phyloP scores from a whole-genome alignment of 2,113 vertebrate species.

The Regulus satrapa region DNA sequence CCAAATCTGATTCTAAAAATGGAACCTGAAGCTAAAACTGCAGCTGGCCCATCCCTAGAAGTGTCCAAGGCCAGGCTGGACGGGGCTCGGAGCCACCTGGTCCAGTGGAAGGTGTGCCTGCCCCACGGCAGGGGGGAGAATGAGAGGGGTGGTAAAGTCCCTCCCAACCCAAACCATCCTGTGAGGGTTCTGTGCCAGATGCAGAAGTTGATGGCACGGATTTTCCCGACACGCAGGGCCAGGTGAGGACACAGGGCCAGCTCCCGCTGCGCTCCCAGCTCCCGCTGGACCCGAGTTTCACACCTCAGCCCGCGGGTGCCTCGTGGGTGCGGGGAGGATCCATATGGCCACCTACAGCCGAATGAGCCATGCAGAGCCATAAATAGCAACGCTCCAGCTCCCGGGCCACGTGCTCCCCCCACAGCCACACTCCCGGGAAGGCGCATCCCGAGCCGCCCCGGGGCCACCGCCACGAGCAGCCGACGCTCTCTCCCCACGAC shows the following conservation, averaged over 20 bases:
- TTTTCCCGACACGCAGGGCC: not conserved
- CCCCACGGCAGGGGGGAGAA: not conserved
- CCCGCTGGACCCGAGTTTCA: not conserved
- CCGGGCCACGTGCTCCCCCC: not conserved
- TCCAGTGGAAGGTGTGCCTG: not conserved
- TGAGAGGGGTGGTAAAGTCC: not conserved
- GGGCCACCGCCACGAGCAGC: not conserved
- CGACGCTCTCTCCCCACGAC: not conserved
- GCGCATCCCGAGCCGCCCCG: not conserved
- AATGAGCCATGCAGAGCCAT: not conserved
- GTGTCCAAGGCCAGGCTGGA: not conserved
- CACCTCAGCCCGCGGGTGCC: not conserved
- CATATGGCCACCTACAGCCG: not conserved
- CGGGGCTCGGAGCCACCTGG: not conserved
- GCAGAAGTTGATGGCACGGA: not conserved
- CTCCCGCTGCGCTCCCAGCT: not conserved
- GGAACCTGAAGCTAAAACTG: not conserved
- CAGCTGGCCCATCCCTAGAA: not conserved
- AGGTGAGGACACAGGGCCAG: not conserved
- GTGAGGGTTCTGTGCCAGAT: not conserved
- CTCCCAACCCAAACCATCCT: not conserved
- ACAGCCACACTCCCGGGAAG: not conserved
- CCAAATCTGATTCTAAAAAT: not conserved
- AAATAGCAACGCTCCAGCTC: not conserved
- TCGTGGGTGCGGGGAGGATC: not conserved